Conservation (phyloP, 1,140 invertebrate genomes). For the Meloidogyne hapla region DNA sequence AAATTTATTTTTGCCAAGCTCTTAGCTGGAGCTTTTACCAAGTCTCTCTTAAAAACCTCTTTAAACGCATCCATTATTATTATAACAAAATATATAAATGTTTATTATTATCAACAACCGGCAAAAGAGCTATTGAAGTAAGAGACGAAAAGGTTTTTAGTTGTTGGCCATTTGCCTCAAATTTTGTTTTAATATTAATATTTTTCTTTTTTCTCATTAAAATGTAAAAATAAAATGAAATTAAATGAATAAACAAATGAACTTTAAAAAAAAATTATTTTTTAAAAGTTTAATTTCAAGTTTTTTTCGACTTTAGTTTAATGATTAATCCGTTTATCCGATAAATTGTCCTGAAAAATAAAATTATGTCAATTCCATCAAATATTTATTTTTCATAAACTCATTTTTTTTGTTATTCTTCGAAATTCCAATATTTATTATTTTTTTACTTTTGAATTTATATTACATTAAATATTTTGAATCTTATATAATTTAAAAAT, state of each 20-base stretch:
- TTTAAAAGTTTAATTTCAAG: too few species aligned
- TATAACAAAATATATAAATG: not conserved
- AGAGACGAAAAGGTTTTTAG: not conserved
- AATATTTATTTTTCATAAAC: too few species aligned
- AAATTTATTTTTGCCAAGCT: not conserved
- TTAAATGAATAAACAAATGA: not conserved
- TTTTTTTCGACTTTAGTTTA: too few species aligned
- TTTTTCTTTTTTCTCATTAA: not conserved
- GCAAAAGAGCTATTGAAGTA: conserved; percentile 1
- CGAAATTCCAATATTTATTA: too few species aligned
- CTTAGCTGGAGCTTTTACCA: not conserved
- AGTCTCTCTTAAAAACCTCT: not conserved
- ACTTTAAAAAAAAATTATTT: not conserved
- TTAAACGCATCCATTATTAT: not conserved
- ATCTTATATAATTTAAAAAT: too few species aligned
- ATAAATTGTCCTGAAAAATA: too few species aligned
- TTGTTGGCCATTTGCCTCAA: not conserved
- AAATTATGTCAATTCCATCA: too few species aligned
- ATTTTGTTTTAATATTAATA: not conserved
- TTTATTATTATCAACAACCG: conserved; percentile 5
- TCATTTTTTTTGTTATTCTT: too few species aligned
- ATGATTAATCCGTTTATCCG: too few species aligned
- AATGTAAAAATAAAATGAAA: not conserved
- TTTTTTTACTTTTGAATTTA: too few species aligned
- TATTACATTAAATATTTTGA: too few species aligned